phyloP scores from a whole-genome alignment of 2,888 invertebrate genomes.

The Orthosia gothica region DNA sequence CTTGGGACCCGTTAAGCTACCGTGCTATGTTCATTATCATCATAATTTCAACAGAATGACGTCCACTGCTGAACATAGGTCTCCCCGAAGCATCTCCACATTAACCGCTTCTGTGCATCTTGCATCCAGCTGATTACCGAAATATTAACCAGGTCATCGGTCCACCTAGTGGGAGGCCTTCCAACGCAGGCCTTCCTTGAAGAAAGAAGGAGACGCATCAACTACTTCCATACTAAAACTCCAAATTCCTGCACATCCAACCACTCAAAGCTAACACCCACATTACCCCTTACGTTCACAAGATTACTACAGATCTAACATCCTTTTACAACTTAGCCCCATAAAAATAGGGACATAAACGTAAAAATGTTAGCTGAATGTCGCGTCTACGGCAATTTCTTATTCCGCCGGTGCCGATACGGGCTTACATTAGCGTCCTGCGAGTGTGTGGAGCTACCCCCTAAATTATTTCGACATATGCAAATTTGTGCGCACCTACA shows the following conservation, averaged over 20 bases:
- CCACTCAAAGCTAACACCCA: conserved; percentile 28
- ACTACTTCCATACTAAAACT: conserved; percentile 17
- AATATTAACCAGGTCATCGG: too few species aligned
- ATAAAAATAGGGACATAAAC: conserved; percentile 67
- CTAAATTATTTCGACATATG: conserved; percentile 92
- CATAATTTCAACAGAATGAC: too few species aligned
- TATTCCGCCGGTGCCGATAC: conserved; percentile 80
- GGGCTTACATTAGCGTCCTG: conserved; percentile 84
- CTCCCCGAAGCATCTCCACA: too few species aligned
- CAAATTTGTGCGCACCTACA: conserved; percentile 91
- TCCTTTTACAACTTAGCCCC: conserved; percentile 59
- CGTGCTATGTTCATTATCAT: too few species aligned
- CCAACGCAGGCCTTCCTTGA: too few species aligned
- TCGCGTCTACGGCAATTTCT: conserved; percentile 76
- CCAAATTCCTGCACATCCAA: conserved; percentile 1
- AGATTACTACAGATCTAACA: conserved; percentile 58
- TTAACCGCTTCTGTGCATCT: too few species aligned
- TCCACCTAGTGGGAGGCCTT: too few species aligned
- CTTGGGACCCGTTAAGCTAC: too few species aligned
- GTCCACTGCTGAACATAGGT: too few species aligned
- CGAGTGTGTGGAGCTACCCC: conserved; percentile 86
- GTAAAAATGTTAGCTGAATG: conserved; percentile 65
- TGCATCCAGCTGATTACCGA: too few species aligned
- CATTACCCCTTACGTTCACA: conserved; percentile 39
- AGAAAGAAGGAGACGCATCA: too few species aligned